phyloP scores from a whole-genome alignment of 2,888 invertebrate species.

The Phania funesta region DNA sequence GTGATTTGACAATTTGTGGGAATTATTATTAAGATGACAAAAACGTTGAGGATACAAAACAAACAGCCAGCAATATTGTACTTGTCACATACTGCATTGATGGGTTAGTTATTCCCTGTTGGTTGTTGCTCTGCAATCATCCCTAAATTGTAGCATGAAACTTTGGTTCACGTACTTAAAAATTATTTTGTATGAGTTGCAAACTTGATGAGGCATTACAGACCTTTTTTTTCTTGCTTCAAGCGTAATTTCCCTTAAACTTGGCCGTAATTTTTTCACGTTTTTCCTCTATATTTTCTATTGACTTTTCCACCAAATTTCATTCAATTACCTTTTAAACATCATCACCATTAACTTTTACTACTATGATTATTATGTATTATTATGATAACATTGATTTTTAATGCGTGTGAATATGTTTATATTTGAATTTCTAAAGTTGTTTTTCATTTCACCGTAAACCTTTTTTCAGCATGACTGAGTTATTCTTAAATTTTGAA shows the following conservation, averaged over 20 bases:
- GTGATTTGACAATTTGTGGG: conserved; percentile 67
- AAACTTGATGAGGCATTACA: conserved; percentile 38
- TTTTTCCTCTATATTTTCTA: background rate
- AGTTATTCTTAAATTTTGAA: background rate
- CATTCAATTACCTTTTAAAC: conserved; percentile 37
- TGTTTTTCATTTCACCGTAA: background rate
- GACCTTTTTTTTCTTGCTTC: background rate
- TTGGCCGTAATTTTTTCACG: background rate
- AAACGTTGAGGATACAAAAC: background rate
- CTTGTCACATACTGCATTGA: conserved; percentile 50
- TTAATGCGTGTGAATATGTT: conserved; percentile 48
- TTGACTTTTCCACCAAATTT: conserved; percentile 58
- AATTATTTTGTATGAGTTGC: background rate
- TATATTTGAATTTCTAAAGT: background rate
- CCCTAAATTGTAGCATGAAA: conserved; percentile 19
- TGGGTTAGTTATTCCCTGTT: conserved; percentile 30
- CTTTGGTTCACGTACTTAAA: background rate
- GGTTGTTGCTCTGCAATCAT: background rate
- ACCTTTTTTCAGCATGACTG: conserved; percentile 22
- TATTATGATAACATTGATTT: conserved; percentile 10
- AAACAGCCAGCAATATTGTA: conserved; percentile 55
- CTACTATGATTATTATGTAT: conserved; percentile 25
- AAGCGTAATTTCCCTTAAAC: conserved; percentile 29
- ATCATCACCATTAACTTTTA: conserved; percentile 29
- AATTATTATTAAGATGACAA: conserved; percentile 55